Evolutionary conservation across 2,888 invertebrate species (phyloP).

Genomic region (Acanthosepion esculentum): DNA sequence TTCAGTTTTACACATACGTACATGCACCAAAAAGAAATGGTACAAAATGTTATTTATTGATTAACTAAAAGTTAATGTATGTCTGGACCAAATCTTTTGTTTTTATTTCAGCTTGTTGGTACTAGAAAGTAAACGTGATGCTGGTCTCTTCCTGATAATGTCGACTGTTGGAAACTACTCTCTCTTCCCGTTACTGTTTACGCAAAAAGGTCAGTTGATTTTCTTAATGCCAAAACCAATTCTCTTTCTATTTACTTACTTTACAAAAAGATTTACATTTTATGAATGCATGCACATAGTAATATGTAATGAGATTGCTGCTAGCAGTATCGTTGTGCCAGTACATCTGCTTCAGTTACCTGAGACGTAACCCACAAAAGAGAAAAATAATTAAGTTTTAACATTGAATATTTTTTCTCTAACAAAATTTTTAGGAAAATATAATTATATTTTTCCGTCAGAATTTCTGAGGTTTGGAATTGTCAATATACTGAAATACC

Average conservation of each 20-base stretch:
- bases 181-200: slow-evolving; percentile 90
- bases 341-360: no score
- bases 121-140: slow-evolving; percentile 83
- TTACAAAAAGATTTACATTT: background rate
- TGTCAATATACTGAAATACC: no score
- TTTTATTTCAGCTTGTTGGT: slow-evolving; percentile 79
- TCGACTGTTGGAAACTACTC: slow-evolving; percentile 90
- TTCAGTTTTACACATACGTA: no score
- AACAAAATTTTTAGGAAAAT: no score
- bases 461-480: no score
- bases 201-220: slow-evolving; percentile 75
- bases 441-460: no score
- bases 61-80: background rate
- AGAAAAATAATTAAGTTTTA: no score
- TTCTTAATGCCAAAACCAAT: background rate
- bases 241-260: background rate
- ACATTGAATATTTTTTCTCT: no score
- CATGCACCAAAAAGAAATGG: background rate
- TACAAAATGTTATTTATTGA: background rate
- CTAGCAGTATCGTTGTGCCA: no score
- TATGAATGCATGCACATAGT: no score
- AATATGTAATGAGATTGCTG: no score
- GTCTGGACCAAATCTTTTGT: background rate
- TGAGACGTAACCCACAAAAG: no score
- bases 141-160: slow-evolving; percentile 84